phyloP scores from a whole-genome alignment of 2,888 invertebrate species.

The Pammene fasciana region DNA sequence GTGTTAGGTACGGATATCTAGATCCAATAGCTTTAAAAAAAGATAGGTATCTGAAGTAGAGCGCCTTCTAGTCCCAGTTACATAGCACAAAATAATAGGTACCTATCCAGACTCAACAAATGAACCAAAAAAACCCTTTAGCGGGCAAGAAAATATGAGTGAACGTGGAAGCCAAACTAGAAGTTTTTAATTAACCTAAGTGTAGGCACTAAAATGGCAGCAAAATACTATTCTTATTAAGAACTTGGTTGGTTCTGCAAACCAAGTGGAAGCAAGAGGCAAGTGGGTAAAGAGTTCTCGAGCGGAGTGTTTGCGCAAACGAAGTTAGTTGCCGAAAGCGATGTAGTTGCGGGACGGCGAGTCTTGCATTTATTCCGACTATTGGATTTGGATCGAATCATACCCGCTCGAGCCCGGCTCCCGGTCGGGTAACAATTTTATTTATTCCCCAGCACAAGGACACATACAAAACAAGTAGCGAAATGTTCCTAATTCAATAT shows the following conservation, averaged over 20 bases:
- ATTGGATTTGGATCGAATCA: slow-evolving; percentile 66
- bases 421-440: slow-evolving; percentile 35
- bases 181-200: slow-evolving; percentile 55
- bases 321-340: slow-evolving; percentile 65
- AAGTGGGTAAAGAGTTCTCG: slow-evolving; percentile 63
- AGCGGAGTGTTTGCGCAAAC: slow-evolving; percentile 64
- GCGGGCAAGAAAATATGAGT: slow-evolving; percentile 11
- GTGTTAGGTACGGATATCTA: no score
- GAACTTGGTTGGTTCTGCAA: slow-evolving; percentile 54
- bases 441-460: slow-evolving; percentile 25
- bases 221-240: slow-evolving; percentile 51
- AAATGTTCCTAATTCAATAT: slow-evolving; percentile 26
- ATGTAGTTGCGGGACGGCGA: slow-evolving; percentile 54
- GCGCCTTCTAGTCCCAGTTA: no score
- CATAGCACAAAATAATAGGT: no score
- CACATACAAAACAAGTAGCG: slow-evolving; percentile 32
- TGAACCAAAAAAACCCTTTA: no score
- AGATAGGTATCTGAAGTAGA: no score
- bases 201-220: slow-evolving; percentile 48
- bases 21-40: no score
- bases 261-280: slow-evolving; percentile 60
- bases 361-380: slow-evolving; percentile 63
- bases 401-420: slow-evolving; percentile 48
- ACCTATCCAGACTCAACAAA: no score
- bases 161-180: slow-evolving; percentile 16